Conservation (phyloP, 2,113 vertebrate genomes). For the Microcebus tavaratra region DNA sequence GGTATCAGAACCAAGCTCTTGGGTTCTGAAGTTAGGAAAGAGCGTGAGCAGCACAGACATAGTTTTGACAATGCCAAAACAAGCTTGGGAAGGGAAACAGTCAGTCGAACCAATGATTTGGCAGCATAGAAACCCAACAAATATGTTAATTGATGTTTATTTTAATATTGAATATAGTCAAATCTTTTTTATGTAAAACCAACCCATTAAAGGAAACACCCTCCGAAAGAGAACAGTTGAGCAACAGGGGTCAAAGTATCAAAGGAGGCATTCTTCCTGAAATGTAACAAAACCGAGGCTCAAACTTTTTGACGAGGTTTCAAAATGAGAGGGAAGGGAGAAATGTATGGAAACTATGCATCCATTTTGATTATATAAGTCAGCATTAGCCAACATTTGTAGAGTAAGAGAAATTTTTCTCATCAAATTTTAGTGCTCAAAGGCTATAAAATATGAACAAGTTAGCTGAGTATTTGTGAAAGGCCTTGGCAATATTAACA, state of each 20-base stretch:
- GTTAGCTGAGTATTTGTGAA: constrained; percentile 7
- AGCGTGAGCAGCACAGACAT: constrained; percentile 40
- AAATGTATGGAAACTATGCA: not conserved
- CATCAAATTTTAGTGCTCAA: not conserved
- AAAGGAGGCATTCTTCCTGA: constrained; percentile 15
- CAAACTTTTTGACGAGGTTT: constrained; percentile 40
- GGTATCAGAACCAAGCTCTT: constrained; percentile 11
- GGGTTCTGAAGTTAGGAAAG: constrained; percentile 64
- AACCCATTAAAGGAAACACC: constrained; percentile 43
- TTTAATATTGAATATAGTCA: constrained; percentile 65
- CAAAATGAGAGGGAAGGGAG: constrained; percentile 20
- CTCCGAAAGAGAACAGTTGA: constrained; percentile 29
- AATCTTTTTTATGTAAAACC: constrained; percentile 65
- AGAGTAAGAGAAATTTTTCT: not conserved
- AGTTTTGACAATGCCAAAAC: constrained; percentile 59
- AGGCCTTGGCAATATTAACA: not conserved
- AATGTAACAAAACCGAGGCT: constrained; percentile 23
- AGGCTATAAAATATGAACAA: not conserved
- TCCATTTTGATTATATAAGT: not conserved
- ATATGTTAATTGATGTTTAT: constrained; percentile 67
- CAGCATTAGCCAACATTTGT: not conserved
- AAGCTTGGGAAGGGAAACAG: constrained; percentile 60
- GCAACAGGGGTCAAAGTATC: constrained; percentile 33
- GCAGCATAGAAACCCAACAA: constrained; percentile 57
- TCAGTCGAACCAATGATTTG: constrained; percentile 62